phyloP scores from a whole-genome alignment of 64 coral and sea anemone genomes.

The Pachyseris speciosa region DNA sequence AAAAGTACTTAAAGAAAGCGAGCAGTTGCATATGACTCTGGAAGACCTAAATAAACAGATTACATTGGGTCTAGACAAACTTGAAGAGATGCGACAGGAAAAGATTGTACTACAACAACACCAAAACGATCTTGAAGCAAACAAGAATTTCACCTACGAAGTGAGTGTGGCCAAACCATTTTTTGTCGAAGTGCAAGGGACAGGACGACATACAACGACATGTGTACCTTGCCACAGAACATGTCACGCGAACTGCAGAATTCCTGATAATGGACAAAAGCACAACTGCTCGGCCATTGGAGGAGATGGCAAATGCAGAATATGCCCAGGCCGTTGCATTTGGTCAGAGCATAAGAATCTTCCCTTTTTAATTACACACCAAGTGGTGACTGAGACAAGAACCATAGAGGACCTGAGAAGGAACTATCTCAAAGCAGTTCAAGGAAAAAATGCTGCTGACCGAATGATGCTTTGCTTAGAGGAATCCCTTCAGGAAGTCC shows the following conservation, averaged over 20 bases:
- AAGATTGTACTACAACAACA: background rate
- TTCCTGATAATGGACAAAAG: background rate
- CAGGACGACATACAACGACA: background rate
- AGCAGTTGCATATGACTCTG: background rate
- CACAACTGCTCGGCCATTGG: background rate
- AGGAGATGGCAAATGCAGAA: background rate
- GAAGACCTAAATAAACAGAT: background rate
- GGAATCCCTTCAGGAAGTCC: background rate
- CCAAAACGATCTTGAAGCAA: background rate
- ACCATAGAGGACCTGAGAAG: background rate
- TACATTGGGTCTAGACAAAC: background rate
- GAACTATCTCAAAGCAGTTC: background rate
- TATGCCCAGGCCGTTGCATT: background rate
- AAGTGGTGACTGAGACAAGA: background rate
- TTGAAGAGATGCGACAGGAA: constrained; percentile 21
- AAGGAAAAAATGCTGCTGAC: background rate
- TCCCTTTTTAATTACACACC: background rate
- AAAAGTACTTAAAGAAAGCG: background rate
- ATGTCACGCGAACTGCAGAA: background rate
- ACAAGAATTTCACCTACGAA: background rate
- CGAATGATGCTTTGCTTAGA: background rate
- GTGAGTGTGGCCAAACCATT: background rate
- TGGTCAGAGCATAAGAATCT: background rate
- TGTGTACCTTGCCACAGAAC: background rate
- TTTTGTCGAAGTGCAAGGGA: background rate